A percentile compares a stretch with the other conserved stretches of the same genome.
These are phyloP conservation scores for Lamellibrachia columna DNA, from an alignment of 2,888 invertebrate genomes.

Conservation along the genomic window DNA sequence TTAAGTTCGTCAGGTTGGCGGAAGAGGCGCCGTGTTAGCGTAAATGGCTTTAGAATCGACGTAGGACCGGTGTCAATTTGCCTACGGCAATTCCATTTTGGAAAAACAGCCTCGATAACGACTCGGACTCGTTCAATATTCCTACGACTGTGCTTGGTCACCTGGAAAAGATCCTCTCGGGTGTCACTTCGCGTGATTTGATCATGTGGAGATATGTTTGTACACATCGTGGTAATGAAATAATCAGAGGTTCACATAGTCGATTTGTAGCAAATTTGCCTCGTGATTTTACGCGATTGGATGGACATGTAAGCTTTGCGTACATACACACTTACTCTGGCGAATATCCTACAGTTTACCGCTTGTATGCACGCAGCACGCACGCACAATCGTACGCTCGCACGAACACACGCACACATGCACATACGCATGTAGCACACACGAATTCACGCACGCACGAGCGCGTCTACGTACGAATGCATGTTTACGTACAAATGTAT, in stretches of 20 bases:
- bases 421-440: too few species aligned
- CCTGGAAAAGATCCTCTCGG: neutral
- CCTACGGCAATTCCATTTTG: slow-evolving; percentile 2
- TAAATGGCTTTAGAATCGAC: neutral
- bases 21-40: neutral
- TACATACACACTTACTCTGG: too few species aligned
- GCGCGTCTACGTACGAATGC: too few species aligned
- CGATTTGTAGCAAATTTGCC: too few species aligned
- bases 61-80: slow-evolving; percentile 7
- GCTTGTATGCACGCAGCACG: too few species aligned
- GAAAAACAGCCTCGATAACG: neutral
- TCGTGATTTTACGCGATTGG: too few species aligned
- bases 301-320: too few species aligned
- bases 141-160: neutral
- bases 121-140: neutral
- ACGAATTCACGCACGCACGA: too few species aligned
- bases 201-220: neutral
- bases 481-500: too few species aligned
- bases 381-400: too few species aligned
- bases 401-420: too few species aligned
- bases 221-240: slow-evolving; percentile 8
- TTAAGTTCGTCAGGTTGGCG: neutral
- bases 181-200: neutral
- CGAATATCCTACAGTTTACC: too few species aligned
- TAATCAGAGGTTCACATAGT: neutral